Conservation (phyloP, 2,797 vertebrate genomes). For the Thamnophis elegans region DNA sequence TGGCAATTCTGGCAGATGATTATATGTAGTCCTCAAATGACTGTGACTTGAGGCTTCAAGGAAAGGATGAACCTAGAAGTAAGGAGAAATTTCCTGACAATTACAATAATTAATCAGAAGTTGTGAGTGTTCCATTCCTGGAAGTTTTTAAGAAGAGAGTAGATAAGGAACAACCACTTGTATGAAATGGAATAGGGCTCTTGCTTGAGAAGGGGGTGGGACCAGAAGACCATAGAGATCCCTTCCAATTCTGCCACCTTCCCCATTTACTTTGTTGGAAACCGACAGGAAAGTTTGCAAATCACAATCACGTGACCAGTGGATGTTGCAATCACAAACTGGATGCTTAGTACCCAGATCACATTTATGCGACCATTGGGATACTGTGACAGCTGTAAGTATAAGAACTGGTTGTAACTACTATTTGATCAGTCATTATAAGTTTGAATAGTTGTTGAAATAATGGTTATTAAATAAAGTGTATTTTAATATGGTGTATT, state of each 20-base stretch:
- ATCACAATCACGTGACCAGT: neutral
- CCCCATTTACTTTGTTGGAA: neutral
- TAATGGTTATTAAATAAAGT: too few relatives aligned
- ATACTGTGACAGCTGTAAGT: neutral
- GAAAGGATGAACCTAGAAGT: neutral
- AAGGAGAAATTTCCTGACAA: too few relatives aligned
- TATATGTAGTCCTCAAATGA: too few relatives aligned
- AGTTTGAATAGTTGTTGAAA: too few relatives aligned
- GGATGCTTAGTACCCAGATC: neutral
- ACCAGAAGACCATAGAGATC: too few relatives aligned
- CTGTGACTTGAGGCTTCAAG: too few relatives aligned
- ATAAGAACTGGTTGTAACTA: neutral
- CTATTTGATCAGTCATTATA: neutral
- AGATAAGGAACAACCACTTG: too few relatives aligned
- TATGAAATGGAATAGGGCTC: too few relatives aligned
- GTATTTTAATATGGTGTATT: neutral
- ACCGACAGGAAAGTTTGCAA: neutral
- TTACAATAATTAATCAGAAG: too few relatives aligned
- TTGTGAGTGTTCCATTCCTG: too few relatives aligned
- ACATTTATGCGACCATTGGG: neutral
- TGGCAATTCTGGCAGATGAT: neutral
- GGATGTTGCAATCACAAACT: neutral
- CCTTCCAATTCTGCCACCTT: neutral
- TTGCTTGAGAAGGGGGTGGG: too few relatives aligned
- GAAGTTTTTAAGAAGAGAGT: too few relatives aligned